These are phyloP conservation scores for Struthio camelus DNA, from an alignment of 2,113 vertebrate genomes.

Conservation along the genomic window DNA sequence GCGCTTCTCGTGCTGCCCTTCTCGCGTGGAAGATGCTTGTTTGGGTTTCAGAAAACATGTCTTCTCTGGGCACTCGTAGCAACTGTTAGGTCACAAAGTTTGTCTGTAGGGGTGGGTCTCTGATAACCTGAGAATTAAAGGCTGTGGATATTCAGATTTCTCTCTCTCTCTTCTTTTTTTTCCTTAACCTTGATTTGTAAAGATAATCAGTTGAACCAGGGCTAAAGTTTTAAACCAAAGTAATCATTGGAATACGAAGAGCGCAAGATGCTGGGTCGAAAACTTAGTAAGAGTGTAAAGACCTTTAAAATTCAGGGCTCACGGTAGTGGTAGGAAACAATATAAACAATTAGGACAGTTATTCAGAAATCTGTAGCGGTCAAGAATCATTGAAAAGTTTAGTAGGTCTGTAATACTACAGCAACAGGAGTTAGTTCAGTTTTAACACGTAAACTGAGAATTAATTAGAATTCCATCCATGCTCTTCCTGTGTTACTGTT, in stretches of 20 bases:
- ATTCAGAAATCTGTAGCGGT: not conserved
- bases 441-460: not conserved
- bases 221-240: slow-evolving; percentile 8
- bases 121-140: not conserved
- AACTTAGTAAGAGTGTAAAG: not conserved
- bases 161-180: not conserved
- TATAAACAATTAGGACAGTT: not conserved
- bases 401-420: not conserved
- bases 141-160: not conserved
- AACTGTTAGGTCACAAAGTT: slow-evolving; percentile 20
- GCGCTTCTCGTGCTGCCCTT: not conserved
- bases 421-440: not conserved
- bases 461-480: not conserved
- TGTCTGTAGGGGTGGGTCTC: not conserved
- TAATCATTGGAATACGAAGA: not conserved
- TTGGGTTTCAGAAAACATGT: slow-evolving; percentile 17
- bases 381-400: not conserved
- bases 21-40: not conserved
- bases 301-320: not conserved
- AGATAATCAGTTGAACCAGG: not conserved
- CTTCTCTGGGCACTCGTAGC: not conserved
- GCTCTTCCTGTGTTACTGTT: not conserved
- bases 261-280: not conserved
- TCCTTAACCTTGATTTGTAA: not conserved
- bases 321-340: not conserved